phyloP scores from a whole-genome alignment of 1,140 invertebrate genomes.

The Drosophila nigrodunni region DNA sequence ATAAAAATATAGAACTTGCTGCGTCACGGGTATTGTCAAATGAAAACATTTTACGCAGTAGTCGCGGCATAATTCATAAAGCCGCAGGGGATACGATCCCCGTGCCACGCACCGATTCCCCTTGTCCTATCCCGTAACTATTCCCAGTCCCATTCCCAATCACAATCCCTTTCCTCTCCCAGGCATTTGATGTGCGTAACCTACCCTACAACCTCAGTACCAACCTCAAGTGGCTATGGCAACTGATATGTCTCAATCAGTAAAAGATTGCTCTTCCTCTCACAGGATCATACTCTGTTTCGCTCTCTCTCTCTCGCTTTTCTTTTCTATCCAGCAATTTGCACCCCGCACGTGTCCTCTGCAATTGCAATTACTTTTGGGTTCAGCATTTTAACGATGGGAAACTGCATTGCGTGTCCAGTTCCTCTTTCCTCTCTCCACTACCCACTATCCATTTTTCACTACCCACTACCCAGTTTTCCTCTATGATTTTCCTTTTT shows the following conservation, averaged over 20 bases:
- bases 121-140: neutral
- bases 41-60: conserved; percentile 64
- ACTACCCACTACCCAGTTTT: neutral
- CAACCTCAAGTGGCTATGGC: conserved; percentile 51
- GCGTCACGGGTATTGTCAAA: conserved; percentile 51
- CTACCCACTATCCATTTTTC: neutral
- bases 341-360: conserved; percentile 67
- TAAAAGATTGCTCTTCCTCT: conserved; percentile 1
- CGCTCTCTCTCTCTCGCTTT: conserved; percentile 10
- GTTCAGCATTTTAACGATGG: conserved; percentile 68
- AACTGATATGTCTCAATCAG: conserved; percentile 74
- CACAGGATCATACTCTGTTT: neutral
- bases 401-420: conserved; percentile 49
- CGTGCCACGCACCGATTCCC: conserved; percentile 5
- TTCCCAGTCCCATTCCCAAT: neutral
- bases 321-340: conserved; percentile 52
- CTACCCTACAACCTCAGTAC: conserved; percentile 55
- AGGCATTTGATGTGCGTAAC: conserved; percentile 45
- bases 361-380: conserved; percentile 74
- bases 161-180: neutral
- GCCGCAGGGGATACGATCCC: conserved; percentile 55
- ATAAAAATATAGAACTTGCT: conserved; percentile 36
- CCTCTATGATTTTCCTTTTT: conserved; percentile 6
- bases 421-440: neutral
- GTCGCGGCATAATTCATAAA: conserved; percentile 60